Evolutionary conservation across 1,140 invertebrate genomes (phyloP).

Genomic region (Drosophila tsacasi): DNA sequence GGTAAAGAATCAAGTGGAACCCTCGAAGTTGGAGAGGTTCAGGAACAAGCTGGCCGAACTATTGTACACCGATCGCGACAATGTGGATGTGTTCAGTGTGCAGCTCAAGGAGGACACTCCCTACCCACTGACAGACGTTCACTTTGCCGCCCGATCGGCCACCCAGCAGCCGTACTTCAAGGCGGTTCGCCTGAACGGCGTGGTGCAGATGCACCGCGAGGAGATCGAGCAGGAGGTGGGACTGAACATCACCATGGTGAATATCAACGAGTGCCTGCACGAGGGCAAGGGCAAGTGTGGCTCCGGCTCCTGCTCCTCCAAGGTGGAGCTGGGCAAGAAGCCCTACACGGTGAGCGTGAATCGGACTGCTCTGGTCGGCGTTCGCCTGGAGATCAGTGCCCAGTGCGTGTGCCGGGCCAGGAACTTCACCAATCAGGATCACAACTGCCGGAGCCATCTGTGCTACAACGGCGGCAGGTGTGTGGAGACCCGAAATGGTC

Average conservation of each 20-base stretch:
- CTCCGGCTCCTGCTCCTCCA: constrained; percentile 88
- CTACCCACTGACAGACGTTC: constrained; percentile 87
- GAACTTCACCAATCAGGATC: constrained; percentile 86
- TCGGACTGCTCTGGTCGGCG: constrained; percentile 89
- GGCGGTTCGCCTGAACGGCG: constrained; percentile 88
- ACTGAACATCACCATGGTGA: constrained; percentile 89
- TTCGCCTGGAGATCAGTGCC: constrained; percentile 87
- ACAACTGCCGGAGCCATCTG: constrained; percentile 88
- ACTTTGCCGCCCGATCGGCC: constrained; percentile 89
- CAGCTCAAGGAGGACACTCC: constrained; percentile 86
- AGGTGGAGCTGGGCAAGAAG: constrained; percentile 87
- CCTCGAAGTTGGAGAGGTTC: constrained; percentile 88
- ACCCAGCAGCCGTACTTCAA: constrained; percentile 89
- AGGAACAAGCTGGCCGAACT: constrained; percentile 87
- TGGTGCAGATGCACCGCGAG: constrained; percentile 88
- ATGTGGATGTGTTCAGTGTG: constrained; percentile 90
- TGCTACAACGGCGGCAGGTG: constrained; percentile 90
- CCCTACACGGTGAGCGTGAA: constrained; percentile 92
- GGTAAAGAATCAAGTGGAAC: constrained; percentile 73
- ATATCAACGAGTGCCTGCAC: constrained; percentile 89
- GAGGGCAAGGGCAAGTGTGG: constrained; percentile 85
- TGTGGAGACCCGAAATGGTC: constrained; percentile 86
- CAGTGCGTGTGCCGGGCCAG: constrained; percentile 87
- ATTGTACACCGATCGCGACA: constrained; percentile 86
- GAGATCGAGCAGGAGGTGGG: constrained; percentile 89